Evolutionary conservation across 2,797 vertebrate species (phyloP), one percentile per base, ranked within the genome.

Genomic region (Pterois miles): DNA sequence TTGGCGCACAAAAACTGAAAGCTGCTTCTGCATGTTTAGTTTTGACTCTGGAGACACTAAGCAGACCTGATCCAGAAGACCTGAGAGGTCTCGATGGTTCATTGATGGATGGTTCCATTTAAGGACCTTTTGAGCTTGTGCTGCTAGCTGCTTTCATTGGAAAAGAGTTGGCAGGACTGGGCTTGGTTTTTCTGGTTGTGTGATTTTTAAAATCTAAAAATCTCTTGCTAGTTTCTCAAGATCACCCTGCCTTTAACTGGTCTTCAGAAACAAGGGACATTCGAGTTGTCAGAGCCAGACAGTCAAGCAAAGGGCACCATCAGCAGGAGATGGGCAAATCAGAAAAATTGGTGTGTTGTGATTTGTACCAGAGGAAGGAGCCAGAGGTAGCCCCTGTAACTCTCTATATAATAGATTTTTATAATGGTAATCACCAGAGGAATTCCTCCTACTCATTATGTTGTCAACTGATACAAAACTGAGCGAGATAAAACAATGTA

Each of bases 401-500:
- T 57, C 25, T 13, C 8, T 48, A 7, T 12, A 25, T 36, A 31
- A 50, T 46, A 56, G 18, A 54, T 34, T 58, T 18, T 33, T 52
- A 11, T 8, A 27, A 43, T 31, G 43, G 63, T 58, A 25, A 36
- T 52, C 16, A 53, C 5, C 50, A 14, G 25, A 16, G 22, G 27
- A 46, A 27, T 59, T 73, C 34, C 25, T 74, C 29, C 54, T 65
- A 11, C 59, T 73, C 46, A 66, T 13, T 64, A 8, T 22, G 53
- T 34, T 18, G 65, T 50, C 33, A 76, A 38, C 53, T 23, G 29
- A 60, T 29, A 38, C 22, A 48, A 40, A 64, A 20, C 31, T 12
- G 18, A 60, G 36, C 9, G 48, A 52, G 25, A 81, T 60, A 60
- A 75, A 70, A 59, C 36, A 33, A 22, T 46, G 13, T n/a, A 33